Percentiles rank a stretch among this genome's conserved stretches.
phyloP scores from a whole-genome alignment of 2,888 invertebrate species.

The Cistogaster globosa region DNA sequence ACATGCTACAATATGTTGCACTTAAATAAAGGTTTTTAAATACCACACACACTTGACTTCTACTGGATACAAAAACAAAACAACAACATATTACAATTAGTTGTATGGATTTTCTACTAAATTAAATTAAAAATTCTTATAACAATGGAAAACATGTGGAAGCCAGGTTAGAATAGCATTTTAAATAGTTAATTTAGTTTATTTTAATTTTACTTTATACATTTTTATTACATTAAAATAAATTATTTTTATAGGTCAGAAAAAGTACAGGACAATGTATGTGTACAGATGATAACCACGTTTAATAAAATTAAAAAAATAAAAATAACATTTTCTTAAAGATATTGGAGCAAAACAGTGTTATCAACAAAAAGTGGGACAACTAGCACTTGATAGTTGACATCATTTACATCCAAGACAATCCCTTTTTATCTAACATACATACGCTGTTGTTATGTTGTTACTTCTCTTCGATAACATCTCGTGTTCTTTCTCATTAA shows the following conservation, averaged over 20 bases:
- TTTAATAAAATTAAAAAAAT: too few relatives aligned
- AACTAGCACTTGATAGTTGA: too few relatives aligned
- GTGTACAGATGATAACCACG: too few relatives aligned
- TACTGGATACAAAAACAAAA: background rate
- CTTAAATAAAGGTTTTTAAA: slow-evolving; percentile 16
- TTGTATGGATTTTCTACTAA: slow-evolving; percentile 30
- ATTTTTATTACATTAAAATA: background rate
- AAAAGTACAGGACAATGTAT: too few relatives aligned
- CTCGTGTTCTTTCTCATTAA: too few relatives aligned
- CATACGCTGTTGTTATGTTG: too few relatives aligned
- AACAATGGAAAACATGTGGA: slow-evolving; percentile 10
- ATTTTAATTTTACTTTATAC: background rate
- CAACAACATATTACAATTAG: slow-evolving; percentile 11
- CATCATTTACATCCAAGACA: too few relatives aligned
- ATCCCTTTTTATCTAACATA: too few relatives aligned
- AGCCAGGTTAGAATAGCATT: background rate
- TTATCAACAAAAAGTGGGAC: too few relatives aligned
- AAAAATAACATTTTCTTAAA: too few relatives aligned
- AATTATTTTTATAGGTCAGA: background rate
- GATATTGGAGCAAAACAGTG: too few relatives aligned
- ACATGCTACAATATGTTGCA: slow-evolving; percentile 25
- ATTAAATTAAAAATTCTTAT: slow-evolving; percentile 59
- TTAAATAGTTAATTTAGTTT: background rate
- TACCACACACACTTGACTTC: background rate
- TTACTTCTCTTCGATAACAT: too few relatives aligned